A percentile compares a stretch with the other conserved stretches of the same genome.
Conservation (phyloP, 2,797 vertebrate genomes). For the Pangasius sanitwongsei region DNA sequence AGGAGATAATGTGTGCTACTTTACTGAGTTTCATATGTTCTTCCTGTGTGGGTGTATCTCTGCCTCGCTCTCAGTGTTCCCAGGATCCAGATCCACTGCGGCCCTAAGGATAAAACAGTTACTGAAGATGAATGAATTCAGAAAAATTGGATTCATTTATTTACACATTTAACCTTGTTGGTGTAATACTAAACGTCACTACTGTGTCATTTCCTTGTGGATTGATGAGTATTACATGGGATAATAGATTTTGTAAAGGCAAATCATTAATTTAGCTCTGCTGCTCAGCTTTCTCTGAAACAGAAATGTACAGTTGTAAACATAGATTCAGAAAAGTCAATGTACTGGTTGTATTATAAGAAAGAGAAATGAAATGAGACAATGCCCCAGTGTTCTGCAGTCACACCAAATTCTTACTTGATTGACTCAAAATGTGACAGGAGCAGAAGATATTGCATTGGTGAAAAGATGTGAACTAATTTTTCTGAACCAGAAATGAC, state of each 20-base stretch:
- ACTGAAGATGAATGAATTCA: neutral
- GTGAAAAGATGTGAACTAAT: neutral
- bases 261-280: neutral
- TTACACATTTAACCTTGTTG: neutral
- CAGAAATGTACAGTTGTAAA: neutral
- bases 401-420: conserved; percentile 3
- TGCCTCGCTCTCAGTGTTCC: neutral
- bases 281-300: neutral
- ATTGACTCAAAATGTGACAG: neutral
- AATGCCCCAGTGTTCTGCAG: neutral
- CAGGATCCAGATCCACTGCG: neutral
- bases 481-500: neutral
- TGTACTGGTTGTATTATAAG: neutral
- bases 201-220: no score
- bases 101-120: neutral
- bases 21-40: neutral
- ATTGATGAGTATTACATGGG: neutral
- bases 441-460: neutral
- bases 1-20: neutral
- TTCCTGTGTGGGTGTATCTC: neutral
- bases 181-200: neutral
- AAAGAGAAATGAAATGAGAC: conserved; percentile 3
- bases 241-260: neutral
- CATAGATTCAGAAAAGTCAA: neutral
- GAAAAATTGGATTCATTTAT: neutral